These are phyloP conservation scores for Styela plicata DNA, from an alignment of 23 tunicate species.

Conservation along the genomic window DNA sequence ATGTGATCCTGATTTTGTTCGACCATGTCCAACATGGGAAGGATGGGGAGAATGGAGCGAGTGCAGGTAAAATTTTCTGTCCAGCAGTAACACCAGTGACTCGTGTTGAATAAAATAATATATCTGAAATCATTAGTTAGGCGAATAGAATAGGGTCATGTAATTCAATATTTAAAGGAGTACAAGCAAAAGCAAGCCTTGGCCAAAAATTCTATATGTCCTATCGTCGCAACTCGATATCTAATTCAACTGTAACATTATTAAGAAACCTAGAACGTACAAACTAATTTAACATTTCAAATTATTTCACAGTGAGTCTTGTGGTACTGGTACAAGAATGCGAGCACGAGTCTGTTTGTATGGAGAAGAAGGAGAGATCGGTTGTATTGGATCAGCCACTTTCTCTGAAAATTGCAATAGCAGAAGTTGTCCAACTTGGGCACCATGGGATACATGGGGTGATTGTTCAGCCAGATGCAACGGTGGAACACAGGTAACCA, in stretches of 20 bases:
- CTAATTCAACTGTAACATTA: too few relatives aligned
- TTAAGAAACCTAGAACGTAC: too few relatives aligned
- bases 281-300: too few relatives aligned
- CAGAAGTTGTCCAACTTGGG: slow-evolving; percentile 46
- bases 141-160: too few relatives aligned
- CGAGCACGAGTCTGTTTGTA: slow-evolving; percentile 18
- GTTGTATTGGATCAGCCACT: slow-evolving; percentile 28
- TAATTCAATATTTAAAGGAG: too few relatives aligned
- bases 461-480: slow-evolving; percentile 57
- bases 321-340: slow-evolving; percentile 28
- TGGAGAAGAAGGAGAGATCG: slow-evolving; percentile 26
- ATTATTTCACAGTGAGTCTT: slow-evolving; percentile 15
- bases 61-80: slow-evolving; percentile 10
- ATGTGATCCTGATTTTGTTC: slow-evolving; percentile 23
- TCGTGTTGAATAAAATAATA: too few relatives aligned
- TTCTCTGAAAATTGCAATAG: slow-evolving; percentile 34
- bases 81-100: too few relatives aligned
- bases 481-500: slow-evolving; percentile 49
- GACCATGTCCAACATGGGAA: slow-evolving; percentile 22
- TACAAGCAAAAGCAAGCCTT: too few relatives aligned
- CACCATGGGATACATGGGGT: slow-evolving; percentile 48
- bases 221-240: too few relatives aligned
- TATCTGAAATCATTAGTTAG: too few relatives aligned
- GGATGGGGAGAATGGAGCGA: slow-evolving; percentile 20
- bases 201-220: too few relatives aligned